Base-by-base conservation (phyloP, 2,888 invertebrate genomes). In the Tetrapedia diversipes region DNA sequence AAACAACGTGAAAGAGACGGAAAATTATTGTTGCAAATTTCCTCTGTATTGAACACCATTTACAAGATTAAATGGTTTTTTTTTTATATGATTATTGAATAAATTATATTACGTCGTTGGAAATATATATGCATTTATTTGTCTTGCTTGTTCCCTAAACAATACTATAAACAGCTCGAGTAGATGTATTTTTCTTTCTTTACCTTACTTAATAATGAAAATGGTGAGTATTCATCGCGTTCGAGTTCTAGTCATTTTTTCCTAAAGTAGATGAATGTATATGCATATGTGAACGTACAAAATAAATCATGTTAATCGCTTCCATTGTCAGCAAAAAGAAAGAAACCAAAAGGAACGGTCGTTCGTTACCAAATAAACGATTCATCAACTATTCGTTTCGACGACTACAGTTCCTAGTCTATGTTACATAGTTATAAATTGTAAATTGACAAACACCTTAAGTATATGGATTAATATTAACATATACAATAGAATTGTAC, bases 31-130 rank as follows among this genome's bases (percentile, higher is more conserved):
- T 88, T 88, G 83, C 83, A 75, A 86, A 81, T 82, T 78, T 82
- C 77, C 80, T 83, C 80, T 83, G 82, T 86, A 85, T 77, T 77
- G 74, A 83, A 76, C n/a, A n/a, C 86, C 82, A 85, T 89, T 89
- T 87, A 82, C 77, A 49, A 80, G 80, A 79, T 83, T 88, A 83
- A 86, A 87, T 87, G 86, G 86, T 85, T 60, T 82, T 87, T 88
- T n/a, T 89, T 90, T 90, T 89, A 90, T 89, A 87, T 89, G 87
- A 90, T 89, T 89, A 87, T n/a, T 83, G 79, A 89, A 89, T 89
- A 89, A 90, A 89, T 89, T 90, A 89, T 89, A 89, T 89, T 89
- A 88, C 83, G 89, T 90, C 89, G 90, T 89, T 89, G 86, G 89
- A 88, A 69, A 61, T 41, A 32, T 79, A 61, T 41, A 32, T 79